phyloP scores from a whole-genome alignment of 1,140 invertebrate genomes.

The Odontomachus brunneus region DNA sequence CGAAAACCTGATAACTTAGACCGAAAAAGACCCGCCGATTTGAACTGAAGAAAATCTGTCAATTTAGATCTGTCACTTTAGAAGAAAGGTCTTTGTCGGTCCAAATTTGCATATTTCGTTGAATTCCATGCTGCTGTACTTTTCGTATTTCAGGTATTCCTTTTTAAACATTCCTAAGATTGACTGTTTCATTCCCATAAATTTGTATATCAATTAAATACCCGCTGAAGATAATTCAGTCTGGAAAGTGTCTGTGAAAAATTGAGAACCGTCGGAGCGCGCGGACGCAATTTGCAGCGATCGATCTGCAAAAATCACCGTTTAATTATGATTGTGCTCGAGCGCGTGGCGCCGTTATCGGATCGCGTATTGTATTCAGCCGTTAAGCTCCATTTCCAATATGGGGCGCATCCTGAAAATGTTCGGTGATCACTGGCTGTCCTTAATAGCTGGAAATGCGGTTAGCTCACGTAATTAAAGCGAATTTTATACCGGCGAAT shows the following conservation, averaged over 20 bases:
- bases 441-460: slow-evolving; percentile 45
- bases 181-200: too few relatives aligned
- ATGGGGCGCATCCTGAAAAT: slow-evolving; percentile 45
- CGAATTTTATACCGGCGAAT: slow-evolving; percentile 53
- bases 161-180: too few relatives aligned
- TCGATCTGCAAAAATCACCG: slow-evolving; percentile 49
- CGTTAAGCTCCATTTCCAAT: slow-evolving; percentile 53
- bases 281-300: slow-evolving; percentile 10
- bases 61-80: too few relatives aligned
- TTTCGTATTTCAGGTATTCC: too few relatives aligned
- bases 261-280: slow-evolving; percentile 7
- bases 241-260: background rate
- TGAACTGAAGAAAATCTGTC: too few relatives aligned
- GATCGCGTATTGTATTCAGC: slow-evolving; percentile 54
- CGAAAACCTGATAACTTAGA: too few relatives aligned
- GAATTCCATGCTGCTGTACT: too few relatives aligned
- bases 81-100: too few relatives aligned
- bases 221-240: background rate
- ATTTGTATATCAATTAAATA: too few relatives aligned
- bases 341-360: slow-evolving; percentile 33
- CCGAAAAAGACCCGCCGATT: too few relatives aligned
- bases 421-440: slow-evolving; percentile 51
- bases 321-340: slow-evolving; percentile 60
- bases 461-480: slow-evolving; percentile 49
- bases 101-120: too few relatives aligned